A percentile compares a stretch with the other conserved stretches of the same genome.
Evolutionary conservation across 2,888 invertebrate species (phyloP).

Genomic region (Phytoseiulus persimilis): DNA sequence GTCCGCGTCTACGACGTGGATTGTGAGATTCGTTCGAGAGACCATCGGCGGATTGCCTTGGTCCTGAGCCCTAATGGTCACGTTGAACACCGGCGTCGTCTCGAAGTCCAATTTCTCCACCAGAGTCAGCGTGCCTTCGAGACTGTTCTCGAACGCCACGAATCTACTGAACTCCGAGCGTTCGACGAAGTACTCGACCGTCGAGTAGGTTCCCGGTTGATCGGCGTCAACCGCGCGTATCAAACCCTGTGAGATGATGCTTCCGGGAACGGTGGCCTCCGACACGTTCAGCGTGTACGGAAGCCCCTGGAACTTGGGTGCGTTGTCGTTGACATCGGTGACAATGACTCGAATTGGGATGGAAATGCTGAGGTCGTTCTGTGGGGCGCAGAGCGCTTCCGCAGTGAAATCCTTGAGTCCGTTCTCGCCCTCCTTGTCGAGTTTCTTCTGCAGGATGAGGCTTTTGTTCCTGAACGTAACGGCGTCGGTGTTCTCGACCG

Average conservation of each 20-base stretch:
- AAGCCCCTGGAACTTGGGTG: slow-evolving; percentile 69
- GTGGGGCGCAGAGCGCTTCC: slow-evolving; percentile 62
- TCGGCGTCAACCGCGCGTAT: slow-evolving; percentile 72
- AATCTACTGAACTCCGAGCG: slow-evolving; percentile 62
- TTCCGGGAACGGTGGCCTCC: slow-evolving; percentile 60
- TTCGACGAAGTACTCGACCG: slow-evolving; percentile 71
- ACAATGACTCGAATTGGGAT: slow-evolving; percentile 74
- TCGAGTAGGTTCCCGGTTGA: slow-evolving; percentile 78
- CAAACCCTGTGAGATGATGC: slow-evolving; percentile 60
- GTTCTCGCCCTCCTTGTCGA: slow-evolving; percentile 60
- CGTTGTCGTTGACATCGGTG: slow-evolving; percentile 83
- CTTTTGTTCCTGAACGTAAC: slow-evolving; percentile 70
- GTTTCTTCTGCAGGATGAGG: slow-evolving; percentile 63
- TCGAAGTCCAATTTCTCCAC: slow-evolving; percentile 75
- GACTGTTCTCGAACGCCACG: slow-evolving; percentile 66
- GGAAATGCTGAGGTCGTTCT: slow-evolving; percentile 57
- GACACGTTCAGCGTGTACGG: slow-evolving; percentile 73
- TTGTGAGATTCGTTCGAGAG: slow-evolving; percentile 65
- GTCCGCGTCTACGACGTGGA: slow-evolving; percentile 76
- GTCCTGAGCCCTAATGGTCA: slow-evolving; percentile 62
- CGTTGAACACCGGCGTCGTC: slow-evolving; percentile 65
- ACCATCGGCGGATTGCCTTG: slow-evolving; percentile 70
- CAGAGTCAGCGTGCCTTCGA: slow-evolving; percentile 72
- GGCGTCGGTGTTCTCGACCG: slow-evolving; percentile 66
- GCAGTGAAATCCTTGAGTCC: slow-evolving; percentile 43